Evolutionary conservation across 1,140 invertebrate genomes (phyloP), one percentile per base, ranked within the genome.

Genomic region (Periplaneta americana): DNA sequence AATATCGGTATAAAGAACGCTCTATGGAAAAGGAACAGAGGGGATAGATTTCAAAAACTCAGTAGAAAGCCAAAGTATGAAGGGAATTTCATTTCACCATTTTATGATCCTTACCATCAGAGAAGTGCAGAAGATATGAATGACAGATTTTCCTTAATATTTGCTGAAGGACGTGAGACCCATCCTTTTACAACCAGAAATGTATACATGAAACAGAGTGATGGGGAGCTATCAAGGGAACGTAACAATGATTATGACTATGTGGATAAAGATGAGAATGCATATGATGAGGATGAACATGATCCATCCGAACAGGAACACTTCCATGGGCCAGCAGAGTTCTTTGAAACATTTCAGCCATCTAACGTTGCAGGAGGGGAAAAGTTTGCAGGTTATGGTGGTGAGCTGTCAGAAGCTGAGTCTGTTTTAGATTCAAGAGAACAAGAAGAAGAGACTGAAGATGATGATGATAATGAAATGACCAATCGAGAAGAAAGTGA

Each of bases 321-420:
- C n/a, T 78, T 37, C 13, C 34, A 78, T 34, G 75, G 35, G 36
- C 77, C 77, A 11, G 22, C 35, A 17, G 18, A 78, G n/a, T 36
- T 22, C n/a, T 78, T 78, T 39, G 77, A 78, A 39, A 31, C 11
- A 37, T 37, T 35, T 78, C 28, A 78, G 31, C 34, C 6, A 31
- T 10, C 34, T 8, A 22, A 28, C 13, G 32, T 2, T 48, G 35
- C 17, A 15, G 77, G 15, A 78, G 31, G 36, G 13, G 35, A 78
- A 78, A 36, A 37, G 32, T 17, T 34, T 37, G 22, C 22, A 22
- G 77, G 39, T 17, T 37, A 78, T 39, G n/a, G 35, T 78, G 35
- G 35, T 78, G 77, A 78, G 77, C 39, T 78, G 17, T 78, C 35
- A 28, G 77, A 78, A 78, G 36, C 33, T 36, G 36, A 78, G 36